These are phyloP conservation scores for Netelia melanura DNA, from an alignment of 2,888 invertebrate genomes.

Conservation along the genomic window DNA sequence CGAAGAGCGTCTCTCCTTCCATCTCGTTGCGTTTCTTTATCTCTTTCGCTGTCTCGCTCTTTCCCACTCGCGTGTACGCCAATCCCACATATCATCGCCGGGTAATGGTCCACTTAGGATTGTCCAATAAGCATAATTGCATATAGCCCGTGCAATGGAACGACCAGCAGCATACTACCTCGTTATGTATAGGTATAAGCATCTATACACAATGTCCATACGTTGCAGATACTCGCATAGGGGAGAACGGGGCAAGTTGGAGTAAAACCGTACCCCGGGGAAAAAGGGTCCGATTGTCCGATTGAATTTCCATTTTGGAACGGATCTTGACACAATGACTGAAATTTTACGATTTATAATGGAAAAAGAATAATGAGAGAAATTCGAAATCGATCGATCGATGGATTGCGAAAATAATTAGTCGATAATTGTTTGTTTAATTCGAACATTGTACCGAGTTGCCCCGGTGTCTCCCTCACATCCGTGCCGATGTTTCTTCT, in stretches of 20 bases:
- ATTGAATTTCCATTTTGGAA: too few relatives aligned
- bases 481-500: conserved; percentile 21
- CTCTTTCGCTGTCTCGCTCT: conserved; percentile 37
- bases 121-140: conserved; percentile 73
- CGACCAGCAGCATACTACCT: conserved; percentile 50
- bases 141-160: conserved; percentile 68
- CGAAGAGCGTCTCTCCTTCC: conserved; percentile 25
- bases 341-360: too few relatives aligned
- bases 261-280: not conserved
- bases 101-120: conserved; percentile 72
- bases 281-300: not conserved
- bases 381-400: too few relatives aligned
- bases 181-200: conserved; percentile 28
- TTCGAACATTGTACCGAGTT: not conserved
- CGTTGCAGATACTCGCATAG: not conserved
- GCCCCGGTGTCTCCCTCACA: not conserved
- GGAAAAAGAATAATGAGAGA: too few relatives aligned
- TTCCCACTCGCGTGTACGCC: conserved; percentile 24
- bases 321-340: too few relatives aligned
- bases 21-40: conserved; percentile 27
- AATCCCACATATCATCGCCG: conserved; percentile 70
- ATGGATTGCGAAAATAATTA: not conserved
- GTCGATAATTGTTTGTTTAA: not conserved
- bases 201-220: conserved; percentile 19
- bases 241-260: not conserved